These are phyloP conservation scores for Drosophila koepferae DNA, from an alignment of 2,888 invertebrate species.

Conservation along the genomic window DNA sequence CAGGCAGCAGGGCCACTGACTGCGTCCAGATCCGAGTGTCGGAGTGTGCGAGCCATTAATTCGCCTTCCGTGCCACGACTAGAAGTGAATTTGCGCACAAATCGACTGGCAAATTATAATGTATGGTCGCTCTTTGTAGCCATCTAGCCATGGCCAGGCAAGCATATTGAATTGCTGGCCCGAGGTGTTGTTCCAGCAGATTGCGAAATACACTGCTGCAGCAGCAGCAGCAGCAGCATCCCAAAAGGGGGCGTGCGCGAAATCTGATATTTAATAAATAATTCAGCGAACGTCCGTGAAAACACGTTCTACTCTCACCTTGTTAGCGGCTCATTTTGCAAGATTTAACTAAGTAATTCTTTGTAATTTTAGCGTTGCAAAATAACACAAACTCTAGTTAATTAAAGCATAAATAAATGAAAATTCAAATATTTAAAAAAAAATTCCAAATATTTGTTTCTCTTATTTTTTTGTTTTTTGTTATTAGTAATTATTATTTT, in stretches of 20 bases:
- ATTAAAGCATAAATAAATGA: background rate
- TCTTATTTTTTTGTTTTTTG: no score
- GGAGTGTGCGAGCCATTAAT: slow-evolving; percentile 34
- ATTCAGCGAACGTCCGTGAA: slow-evolving; percentile 19
- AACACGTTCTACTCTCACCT: slow-evolving; percentile 59
- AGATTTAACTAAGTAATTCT: background rate
- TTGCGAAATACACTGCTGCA: slow-evolving; percentile 63
- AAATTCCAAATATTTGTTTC: no score
- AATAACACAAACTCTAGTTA: background rate
- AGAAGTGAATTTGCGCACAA: slow-evolving; percentile 70
- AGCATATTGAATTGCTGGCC: slow-evolving; percentile 51
- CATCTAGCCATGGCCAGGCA: background rate
- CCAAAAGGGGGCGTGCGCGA: slow-evolving; percentile 44
- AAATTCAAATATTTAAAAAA: no score
- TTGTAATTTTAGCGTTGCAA: background rate
- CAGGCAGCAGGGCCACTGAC: background rate
- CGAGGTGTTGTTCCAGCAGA: slow-evolving; percentile 72
- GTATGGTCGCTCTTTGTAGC: slow-evolving; percentile 46
- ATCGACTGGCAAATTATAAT: slow-evolving; percentile 81
- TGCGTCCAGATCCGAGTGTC: no score
- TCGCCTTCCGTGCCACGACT: slow-evolving; percentile 41
- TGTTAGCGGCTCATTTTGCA: slow-evolving; percentile 55
- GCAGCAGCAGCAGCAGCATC: slow-evolving; percentile 21
- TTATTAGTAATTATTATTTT: no score
- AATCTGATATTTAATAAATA: slow-evolving; percentile 59